Evolutionary conservation across 2,113 vertebrate genomes (phyloP).

Genomic region (Phocoena phocoena): DNA sequence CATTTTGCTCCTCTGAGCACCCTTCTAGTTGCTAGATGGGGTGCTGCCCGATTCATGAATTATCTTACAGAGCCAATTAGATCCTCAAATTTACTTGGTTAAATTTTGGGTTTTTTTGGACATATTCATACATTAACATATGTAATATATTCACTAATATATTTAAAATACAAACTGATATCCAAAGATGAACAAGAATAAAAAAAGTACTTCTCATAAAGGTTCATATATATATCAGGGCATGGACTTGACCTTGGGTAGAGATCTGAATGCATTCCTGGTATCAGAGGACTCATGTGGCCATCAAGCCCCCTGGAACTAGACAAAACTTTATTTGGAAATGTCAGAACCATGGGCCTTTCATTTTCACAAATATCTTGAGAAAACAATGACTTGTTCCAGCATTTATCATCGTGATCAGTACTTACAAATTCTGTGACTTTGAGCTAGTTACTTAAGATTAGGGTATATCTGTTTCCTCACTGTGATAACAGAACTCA

Average conservation of each 20-base stretch:
- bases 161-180: background rate
- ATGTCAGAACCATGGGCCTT: background rate
- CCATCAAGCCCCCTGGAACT: background rate
- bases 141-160: background rate
- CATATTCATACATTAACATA: background rate
- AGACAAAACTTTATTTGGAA: background rate
- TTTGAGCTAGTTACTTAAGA: background rate
- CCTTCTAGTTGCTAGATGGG: background rate
- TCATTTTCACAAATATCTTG: background rate
- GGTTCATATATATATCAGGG: background rate
- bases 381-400: background rate
- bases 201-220: background rate
- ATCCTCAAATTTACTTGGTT: background rate
- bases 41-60: background rate
- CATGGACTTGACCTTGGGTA: background rate
- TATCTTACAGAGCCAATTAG: background rate
- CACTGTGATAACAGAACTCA: background rate
- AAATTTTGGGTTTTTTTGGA: background rate
- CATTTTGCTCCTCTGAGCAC: background rate
- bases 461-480: background rate
- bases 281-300: background rate
- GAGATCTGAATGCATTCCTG: background rate
- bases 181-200: background rate
- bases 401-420: background rate
- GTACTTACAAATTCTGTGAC: background rate